These are phyloP conservation scores for Isurus oxyrinchus DNA, from an alignment of 2,113 vertebrate genomes.

Conservation along the genomic window DNA sequence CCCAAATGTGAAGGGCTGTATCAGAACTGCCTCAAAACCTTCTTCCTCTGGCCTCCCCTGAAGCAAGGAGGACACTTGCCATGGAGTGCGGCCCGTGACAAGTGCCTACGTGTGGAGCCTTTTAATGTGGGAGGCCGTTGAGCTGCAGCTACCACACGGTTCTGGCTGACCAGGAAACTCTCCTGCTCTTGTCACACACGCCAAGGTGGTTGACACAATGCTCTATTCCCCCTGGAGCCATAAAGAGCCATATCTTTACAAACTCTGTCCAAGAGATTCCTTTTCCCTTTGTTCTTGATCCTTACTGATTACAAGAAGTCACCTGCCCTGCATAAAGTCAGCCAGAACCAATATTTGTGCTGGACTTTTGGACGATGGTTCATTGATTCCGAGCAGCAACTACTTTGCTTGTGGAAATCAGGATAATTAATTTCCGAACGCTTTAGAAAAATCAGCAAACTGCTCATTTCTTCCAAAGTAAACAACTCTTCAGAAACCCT, in stretches of 20 bases:
- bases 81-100: too few species aligned
- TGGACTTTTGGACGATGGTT: neutral
- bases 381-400: neutral
- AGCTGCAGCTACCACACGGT: too few species aligned
- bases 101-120: too few species aligned
- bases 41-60: too few species aligned
- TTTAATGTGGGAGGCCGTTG: too few species aligned
- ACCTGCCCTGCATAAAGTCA: neutral
- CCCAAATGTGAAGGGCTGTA: neutral
- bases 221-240: neutral
- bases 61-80: too few species aligned
- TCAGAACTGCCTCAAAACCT: neutral
- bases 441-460: neutral
- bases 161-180: too few species aligned
- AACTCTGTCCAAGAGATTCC: neutral
- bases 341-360: neutral
- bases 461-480: neutral
- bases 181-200: too few species aligned
- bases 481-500: neutral
- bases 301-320: neutral
- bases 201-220: too few species aligned
- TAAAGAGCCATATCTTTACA: neutral
- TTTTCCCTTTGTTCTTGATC: neutral
- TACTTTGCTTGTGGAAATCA: neutral
- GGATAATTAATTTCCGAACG: neutral